These are phyloP conservation scores for Crypturellus undulatus DNA, from an alignment of 2,113 vertebrate species.

Conservation along the genomic window DNA sequence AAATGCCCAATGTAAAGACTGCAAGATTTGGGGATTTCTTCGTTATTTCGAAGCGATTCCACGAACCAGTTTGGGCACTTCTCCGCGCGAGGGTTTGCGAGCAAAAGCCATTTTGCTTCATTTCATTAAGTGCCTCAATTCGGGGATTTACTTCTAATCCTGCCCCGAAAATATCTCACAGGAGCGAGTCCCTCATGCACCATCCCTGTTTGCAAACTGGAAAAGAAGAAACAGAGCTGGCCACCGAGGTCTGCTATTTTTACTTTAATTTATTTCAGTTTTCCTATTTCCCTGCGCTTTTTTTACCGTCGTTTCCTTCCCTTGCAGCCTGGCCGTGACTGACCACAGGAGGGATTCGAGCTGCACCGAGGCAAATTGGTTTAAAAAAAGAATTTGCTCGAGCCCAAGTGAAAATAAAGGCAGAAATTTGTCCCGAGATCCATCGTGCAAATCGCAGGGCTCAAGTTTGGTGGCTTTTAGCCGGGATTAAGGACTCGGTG, in stretches of 20 bases:
- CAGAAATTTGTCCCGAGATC: background rate
- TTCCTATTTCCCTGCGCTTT: background rate
- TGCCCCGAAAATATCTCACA: background rate
- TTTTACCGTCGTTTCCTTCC: background rate
- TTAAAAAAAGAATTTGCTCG: background rate
- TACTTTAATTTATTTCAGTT: background rate
- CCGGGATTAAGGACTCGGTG: background rate
- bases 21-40: background rate
- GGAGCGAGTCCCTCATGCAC: background rate
- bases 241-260: background rate
- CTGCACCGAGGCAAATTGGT: background rate
- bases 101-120: conserved; percentile 52
- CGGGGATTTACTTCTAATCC: conserved; percentile 60
- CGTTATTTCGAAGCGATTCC: background rate
- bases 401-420: background rate
- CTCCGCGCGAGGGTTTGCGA: conserved; percentile 30
- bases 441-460: too few species aligned
- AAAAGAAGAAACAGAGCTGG: background rate
- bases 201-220: background rate
- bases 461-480: background rate
- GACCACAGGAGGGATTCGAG: conserved; percentile 70
- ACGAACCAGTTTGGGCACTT: background rate
- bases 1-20: background rate
- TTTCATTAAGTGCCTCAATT: conserved; percentile 61
- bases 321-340: background rate